Conservation (phyloP, 1,140 invertebrate genomes). For the Calephelis nemesis region DNA sequence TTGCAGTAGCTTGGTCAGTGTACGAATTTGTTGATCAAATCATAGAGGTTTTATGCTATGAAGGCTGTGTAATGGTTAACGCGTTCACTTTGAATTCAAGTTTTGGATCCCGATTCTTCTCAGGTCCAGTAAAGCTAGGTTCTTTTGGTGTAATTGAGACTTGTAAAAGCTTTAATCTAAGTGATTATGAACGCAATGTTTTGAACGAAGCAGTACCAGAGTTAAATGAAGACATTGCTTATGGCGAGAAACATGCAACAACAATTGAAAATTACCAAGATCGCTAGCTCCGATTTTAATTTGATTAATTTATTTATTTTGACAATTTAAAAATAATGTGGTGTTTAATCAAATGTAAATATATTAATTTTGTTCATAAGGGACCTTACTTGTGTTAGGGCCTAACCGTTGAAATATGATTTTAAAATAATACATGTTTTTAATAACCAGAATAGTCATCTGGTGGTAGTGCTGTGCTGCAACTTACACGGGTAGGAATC, state of each 20-base stretch:
- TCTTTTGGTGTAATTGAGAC: constrained; percentile 40
- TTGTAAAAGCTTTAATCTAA: constrained; percentile 41
- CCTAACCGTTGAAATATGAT: too few species aligned
- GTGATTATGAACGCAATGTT: constrained; percentile 42
- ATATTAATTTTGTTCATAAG: background rate
- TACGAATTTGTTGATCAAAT: constrained; percentile 45
- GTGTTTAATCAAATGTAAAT: background rate
- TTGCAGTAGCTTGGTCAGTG: constrained; percentile 49
- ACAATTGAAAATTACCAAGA: constrained; percentile 33
- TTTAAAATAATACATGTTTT: too few species aligned
- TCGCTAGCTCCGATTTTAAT: background rate
- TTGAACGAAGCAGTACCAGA: constrained; percentile 37
- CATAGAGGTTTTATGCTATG: constrained; percentile 40
- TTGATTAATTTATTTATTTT: background rate
- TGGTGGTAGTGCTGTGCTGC: too few species aligned
- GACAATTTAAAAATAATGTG: constrained; percentile 2
- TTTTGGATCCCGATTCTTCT: constrained; percentile 54
- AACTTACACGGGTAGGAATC: too few species aligned
- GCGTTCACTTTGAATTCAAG: constrained; percentile 46
- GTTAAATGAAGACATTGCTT: constrained; percentile 42
- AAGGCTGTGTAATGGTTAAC: constrained; percentile 38
- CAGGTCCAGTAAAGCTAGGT: constrained; percentile 46
- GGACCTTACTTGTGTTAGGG: too few species aligned
- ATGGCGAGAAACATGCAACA: constrained; percentile 45
- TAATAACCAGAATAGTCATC: too few species aligned